Evolutionary conservation across 2,888 invertebrate genomes (phyloP), one percentile per base, ranked within the genome.

Genomic region (Apomyelois bistriatella): DNA sequence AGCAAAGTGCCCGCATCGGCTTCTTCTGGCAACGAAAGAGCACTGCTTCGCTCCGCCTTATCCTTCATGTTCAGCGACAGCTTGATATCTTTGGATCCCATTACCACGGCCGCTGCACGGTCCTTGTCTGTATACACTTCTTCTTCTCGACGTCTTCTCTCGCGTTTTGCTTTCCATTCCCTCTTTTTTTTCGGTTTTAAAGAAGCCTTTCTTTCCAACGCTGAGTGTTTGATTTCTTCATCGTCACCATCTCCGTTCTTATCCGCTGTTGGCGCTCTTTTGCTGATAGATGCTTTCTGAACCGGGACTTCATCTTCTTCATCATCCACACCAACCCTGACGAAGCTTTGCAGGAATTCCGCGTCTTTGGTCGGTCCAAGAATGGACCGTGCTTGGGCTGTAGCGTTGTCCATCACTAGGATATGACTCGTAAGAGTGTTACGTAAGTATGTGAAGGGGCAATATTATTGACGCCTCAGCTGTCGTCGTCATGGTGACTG

Each of bases 61-160:
- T 95, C 92, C 72, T 97, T 97, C 64, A 95, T 89, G 71, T 93
- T 95, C 59, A 97, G 82, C 35, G 95, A 96, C 62, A 95, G 94
- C 72, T 97, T 97, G 58, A 97, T 97, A 73, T 97, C 97, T 58
- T 93, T 94, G n/a, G 94, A 94, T 0, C 96, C 96, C 92, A 95
- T 92, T 69, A 96, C 95, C 12, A 97, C 97, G 0, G 97, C 97
- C 0, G 97, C 97, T 0, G 97, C 97, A 5, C 97, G 91, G 75
- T 97, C 97, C 72, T 97, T 97, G 75, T 97, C 97, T 15, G 97
- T 97, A 70, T 97, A 97, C 16, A 95, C 82, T 71, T 97, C 97
- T 64, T 96, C 96, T 58, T 90, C 84, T 4, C 86, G 73, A 36
- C 78, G 68, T 37, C 87, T 69, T 54, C 80, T 75, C 51, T 89